Evolutionary conservation across 2,797 vertebrate genomes (phyloP).

Genomic region (Parauchenoglanis punctatus): DNA sequence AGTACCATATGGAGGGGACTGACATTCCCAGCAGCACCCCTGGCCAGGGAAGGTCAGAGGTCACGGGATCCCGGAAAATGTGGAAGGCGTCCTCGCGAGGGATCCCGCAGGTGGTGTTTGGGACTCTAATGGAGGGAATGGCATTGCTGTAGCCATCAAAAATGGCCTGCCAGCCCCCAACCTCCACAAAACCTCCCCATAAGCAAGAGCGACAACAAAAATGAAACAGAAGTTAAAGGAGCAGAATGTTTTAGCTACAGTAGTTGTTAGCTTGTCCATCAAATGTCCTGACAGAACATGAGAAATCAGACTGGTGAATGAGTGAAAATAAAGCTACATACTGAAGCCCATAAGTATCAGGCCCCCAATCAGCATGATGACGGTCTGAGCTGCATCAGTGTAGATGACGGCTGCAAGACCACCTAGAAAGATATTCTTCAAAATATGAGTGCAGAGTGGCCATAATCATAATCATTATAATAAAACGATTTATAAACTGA

Average conservation of each 20-base stretch:
- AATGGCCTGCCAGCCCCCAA: constrained; percentile 86
- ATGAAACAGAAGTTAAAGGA: background rate
- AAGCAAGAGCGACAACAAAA: background rate
- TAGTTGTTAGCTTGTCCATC: background rate
- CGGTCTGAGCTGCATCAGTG: constrained; percentile 90
- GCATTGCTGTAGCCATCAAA: constrained; percentile 81
- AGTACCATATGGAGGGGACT: constrained; percentile 95
- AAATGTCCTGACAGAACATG: background rate
- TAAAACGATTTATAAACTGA: background rate
- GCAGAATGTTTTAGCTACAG: background rate
- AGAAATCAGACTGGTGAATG: background rate
- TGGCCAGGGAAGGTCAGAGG: constrained; percentile 94
- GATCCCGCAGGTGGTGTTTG: constrained; percentile 89
- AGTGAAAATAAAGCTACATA: constrained; percentile 71
- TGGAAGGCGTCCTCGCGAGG: constrained; percentile 90
- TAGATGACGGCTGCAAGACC: constrained; percentile 97
- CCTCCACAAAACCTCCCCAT: constrained; percentile 82
- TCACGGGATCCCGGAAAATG: constrained; percentile 88
- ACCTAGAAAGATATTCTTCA: constrained; percentile 70
- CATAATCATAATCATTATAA: background rate
- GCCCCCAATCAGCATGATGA: constrained; percentile 89
- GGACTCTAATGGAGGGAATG: constrained; percentile 78
- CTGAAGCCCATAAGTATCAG: constrained; percentile 90
- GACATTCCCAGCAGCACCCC: constrained; percentile 92
- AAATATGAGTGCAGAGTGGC: background rate